phyloP scores from a whole-genome alignment of 30 jellyfish, hydroid and myxozoan species.

The Nemopilema nomurai region DNA sequence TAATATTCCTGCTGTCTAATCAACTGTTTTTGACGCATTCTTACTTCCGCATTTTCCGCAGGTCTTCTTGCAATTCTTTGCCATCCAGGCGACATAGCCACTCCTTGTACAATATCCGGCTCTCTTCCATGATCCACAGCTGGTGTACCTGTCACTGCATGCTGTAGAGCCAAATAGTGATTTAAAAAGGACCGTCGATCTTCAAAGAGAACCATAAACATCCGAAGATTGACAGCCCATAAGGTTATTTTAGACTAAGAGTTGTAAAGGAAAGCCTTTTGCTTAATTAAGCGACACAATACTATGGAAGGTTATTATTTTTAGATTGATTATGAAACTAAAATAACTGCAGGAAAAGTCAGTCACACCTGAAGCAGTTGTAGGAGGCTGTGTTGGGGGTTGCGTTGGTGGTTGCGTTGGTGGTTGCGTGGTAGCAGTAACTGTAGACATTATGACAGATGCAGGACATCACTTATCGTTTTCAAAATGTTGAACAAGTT shows the following conservation, averaged over 20 bases:
- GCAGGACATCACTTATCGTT: no score
- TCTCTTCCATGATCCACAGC: constrained; percentile 16
- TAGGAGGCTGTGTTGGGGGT: constrained; percentile 37
- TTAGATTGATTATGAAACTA: not conserved
- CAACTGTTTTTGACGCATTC: not conserved
- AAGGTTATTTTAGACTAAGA: no score
- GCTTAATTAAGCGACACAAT: not conserved
- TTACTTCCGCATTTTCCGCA: constrained; percentile 43
- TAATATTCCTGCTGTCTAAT: not conserved
- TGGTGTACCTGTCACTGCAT: not conserved
- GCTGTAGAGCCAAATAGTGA: not conserved
- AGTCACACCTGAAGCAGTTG: constrained; percentile 28
- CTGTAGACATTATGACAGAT: not conserved
- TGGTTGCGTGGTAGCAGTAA: constrained; percentile 16
- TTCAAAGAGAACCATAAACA: no score
- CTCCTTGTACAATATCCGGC: constrained; percentile 33
- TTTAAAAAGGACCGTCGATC: no score
- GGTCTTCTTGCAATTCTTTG: constrained; percentile 29
- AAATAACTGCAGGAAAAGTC: not conserved
- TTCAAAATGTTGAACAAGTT: no score
- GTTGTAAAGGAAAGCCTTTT: no score
- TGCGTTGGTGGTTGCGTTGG: constrained; percentile 41
- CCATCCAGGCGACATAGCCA: constrained; percentile 21
- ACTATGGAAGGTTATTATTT: not conserved
- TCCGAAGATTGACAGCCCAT: no score